Conservation (phyloP, 2,888 invertebrate species). For the Seladonia tumulorum region DNA sequence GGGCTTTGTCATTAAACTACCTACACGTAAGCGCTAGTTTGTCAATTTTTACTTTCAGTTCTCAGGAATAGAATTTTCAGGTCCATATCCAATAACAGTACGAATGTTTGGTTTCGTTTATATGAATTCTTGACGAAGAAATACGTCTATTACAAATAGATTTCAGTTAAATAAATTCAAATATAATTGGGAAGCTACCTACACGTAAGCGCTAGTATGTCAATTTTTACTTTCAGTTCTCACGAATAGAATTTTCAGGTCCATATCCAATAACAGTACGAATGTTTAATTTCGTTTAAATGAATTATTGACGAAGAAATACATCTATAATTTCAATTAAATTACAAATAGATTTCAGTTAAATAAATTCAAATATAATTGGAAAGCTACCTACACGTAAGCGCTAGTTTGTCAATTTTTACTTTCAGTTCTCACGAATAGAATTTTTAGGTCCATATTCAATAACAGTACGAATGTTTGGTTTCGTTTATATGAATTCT, state of each 20-base stretch:
- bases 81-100: not conserved
- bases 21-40: not conserved
- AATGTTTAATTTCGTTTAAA: not conserved
- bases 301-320: not conserved
- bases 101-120: not conserved
- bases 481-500: not conserved
- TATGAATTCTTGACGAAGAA: not conserved
- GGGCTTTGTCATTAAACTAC: not conserved
- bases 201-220: not conserved
- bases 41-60: not conserved
- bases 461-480: not conserved
- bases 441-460: not conserved
- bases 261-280: not conserved
- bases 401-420: not conserved
- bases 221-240: not conserved
- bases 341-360: not conserved
- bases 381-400: not conserved
- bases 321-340: not conserved
- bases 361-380: too few relatives aligned
- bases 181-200: not conserved
- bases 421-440: not conserved
- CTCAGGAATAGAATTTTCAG: not conserved
- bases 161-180: not conserved
- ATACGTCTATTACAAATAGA: too few relatives aligned
- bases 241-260: not conserved